Conservation (phyloP, 2,797 vertebrate genomes). For the Falco cherrug region DNA sequence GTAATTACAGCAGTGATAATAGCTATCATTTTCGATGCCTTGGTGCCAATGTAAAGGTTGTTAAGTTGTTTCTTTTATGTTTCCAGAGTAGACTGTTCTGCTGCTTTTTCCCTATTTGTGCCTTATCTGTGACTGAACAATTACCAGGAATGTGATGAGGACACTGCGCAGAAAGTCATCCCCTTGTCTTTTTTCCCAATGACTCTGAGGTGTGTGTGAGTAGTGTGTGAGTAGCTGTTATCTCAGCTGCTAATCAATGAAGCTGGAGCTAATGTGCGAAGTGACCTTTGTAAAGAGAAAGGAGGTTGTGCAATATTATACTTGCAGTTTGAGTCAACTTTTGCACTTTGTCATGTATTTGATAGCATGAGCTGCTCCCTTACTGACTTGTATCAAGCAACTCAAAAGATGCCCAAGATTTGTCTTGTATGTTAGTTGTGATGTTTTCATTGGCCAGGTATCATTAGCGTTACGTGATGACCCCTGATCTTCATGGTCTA, state of each 20-base stretch:
- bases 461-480: neutral
- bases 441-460: neutral
- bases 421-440: neutral
- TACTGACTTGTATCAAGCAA: neutral
- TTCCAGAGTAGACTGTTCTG: neutral
- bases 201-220: neutral
- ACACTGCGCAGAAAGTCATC: slow-evolving; percentile 2
- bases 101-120: neutral
- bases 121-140: slow-evolving; percentile 9
- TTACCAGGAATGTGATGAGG: slow-evolving; percentile 1
- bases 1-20: slow-evolving; percentile 22
- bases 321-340: neutral
- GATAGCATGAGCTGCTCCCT: neutral
- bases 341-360: neutral
- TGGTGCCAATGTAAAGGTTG: neutral
- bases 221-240: neutral
- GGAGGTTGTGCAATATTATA: neutral
- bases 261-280: neutral
- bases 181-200: neutral
- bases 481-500: neutral
- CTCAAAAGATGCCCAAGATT: neutral
- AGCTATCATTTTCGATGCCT: slow-evolving; percentile 29
- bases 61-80: neutral
- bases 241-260: slow-evolving; percentile 1
- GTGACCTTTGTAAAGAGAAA: slow-evolving; percentile 29